Evolutionary conservation across 2,888 invertebrate species (phyloP), one percentile per base, ranked within the genome.

Genomic region (Spilosoma lubricipeda): DNA sequence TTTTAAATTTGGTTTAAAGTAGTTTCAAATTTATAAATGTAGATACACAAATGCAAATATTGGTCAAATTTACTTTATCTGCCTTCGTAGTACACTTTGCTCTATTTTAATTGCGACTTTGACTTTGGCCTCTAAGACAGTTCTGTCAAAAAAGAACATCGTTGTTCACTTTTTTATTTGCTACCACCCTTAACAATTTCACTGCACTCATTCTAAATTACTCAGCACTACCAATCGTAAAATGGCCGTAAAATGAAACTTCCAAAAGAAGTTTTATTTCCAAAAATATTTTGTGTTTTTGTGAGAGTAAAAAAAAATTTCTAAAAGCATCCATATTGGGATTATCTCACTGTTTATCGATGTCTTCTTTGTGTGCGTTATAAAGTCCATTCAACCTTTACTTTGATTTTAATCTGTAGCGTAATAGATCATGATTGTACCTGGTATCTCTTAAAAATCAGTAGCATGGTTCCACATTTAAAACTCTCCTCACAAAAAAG

Each of bases 311-410:
- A 80, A 80, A 70, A 81, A 84, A 82, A 74, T 83, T 81, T 42
- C 75, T 77, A 78, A 82, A 81, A 74, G 80, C 79, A 78, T 83
- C 77, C 83, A 80, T 82, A 77, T 80, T 74, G 70, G 77, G 85
- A 84, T 87, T 87, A 87, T 86, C 87, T 86, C 70, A 77, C 83
- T 82, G 85, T 86, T 83, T 86, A 86, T 87, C 86, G 85, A 80
- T 80, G 84, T 81, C 81, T 67, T 81, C 81, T 84, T 81, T 86
- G 82, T 78, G 82, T 80, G 76, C 65, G 77, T 72, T 81, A 79
- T 82, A 79, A 86, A 86, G 67, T 84, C 84, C 81, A 80, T 83
- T 79, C 78, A 78, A 76, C 76, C 81, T 81, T 71, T 70, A 73
- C 79, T 76, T 74, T 70, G 64, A 45, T 76, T 78, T 81, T 82